These are phyloP conservation scores for Anguilla rostrata DNA, from an alignment of 2,113 vertebrate genomes.

Conservation along the genomic window DNA sequence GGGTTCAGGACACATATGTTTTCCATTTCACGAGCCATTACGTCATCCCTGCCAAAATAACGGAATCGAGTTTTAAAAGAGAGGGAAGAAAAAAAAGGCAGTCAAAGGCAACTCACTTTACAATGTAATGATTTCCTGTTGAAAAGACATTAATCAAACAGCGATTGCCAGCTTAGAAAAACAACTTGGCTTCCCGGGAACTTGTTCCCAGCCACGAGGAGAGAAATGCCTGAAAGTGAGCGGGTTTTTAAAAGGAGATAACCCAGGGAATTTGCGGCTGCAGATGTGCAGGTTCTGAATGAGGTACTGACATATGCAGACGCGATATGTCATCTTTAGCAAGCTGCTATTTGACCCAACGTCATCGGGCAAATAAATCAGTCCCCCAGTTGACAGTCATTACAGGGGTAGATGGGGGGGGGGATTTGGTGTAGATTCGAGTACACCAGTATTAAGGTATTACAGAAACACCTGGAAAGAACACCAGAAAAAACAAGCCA, in stretches of 20 bases:
- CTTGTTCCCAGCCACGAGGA: slow-evolving; percentile 9
- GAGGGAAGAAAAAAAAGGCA: slow-evolving; percentile 16
- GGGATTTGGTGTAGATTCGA: background rate
- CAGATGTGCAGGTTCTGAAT: background rate
- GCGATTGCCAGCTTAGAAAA: slow-evolving; percentile 36
- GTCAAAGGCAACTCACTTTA: slow-evolving; percentile 35
- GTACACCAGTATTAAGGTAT: background rate
- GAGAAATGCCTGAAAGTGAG: background rate
- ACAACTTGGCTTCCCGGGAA: slow-evolving; percentile 10
- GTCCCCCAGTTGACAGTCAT: background rate
- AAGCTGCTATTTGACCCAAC: background rate
- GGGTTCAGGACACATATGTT: slow-evolving; percentile 41
- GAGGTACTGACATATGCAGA: background rate
- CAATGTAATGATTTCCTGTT: slow-evolving; percentile 45
- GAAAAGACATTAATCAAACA: slow-evolving; percentile 45
- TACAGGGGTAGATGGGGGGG: background rate
- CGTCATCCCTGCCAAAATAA: slow-evolving; percentile 41
- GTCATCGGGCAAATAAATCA: background rate
- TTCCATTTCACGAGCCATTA: slow-evolving; percentile 40
- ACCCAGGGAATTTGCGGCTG: background rate
- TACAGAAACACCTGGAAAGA: background rate
- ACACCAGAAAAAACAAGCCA: background rate
- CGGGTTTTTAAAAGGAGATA: background rate
- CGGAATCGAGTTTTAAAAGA: slow-evolving; percentile 29
- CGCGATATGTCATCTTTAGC: slow-evolving; percentile 4